These are phyloP conservation scores for Cavia porcellus DNA, from an alignment of 2,113 vertebrate species.

Conservation along the genomic window DNA sequence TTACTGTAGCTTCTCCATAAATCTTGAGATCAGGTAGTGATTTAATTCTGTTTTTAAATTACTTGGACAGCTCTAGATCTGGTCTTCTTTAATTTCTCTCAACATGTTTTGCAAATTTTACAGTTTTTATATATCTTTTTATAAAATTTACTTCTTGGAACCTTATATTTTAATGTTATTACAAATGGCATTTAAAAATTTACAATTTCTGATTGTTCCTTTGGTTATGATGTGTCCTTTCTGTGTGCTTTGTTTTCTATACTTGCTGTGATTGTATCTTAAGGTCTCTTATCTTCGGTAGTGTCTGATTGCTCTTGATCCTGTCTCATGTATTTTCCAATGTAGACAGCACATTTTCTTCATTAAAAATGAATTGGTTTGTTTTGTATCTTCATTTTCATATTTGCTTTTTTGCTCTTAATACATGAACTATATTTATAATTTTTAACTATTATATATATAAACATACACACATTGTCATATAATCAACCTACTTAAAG, in stretches of 20 bases:
- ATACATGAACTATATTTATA: neutral
- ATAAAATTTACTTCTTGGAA: neutral
- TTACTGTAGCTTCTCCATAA: neutral
- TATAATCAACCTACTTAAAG: slow-evolving; percentile 16
- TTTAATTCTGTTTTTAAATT: slow-evolving; percentile 24
- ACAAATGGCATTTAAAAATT: neutral
- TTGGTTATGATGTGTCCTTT: neutral
- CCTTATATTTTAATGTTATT: neutral
- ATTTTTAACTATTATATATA: slow-evolving; percentile 27
- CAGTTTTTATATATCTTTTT: neutral
- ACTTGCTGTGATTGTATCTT: neutral
- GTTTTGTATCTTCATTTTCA: neutral
- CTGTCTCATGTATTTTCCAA: neutral
- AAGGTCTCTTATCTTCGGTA: neutral
- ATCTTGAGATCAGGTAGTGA: neutral
- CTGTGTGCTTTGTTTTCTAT: neutral
- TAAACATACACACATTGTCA: neutral
- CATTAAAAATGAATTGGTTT: neutral
- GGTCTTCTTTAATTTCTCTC: neutral
- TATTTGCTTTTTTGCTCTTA: neutral
- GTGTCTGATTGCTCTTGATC: neutral
- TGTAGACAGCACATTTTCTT: neutral
- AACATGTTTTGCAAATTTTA: neutral
- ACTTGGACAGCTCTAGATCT: neutral
- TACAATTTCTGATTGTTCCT: neutral